Evolutionary conservation across 2,888 invertebrate species (phyloP).

Genomic region (Lochmaea crataegi): DNA sequence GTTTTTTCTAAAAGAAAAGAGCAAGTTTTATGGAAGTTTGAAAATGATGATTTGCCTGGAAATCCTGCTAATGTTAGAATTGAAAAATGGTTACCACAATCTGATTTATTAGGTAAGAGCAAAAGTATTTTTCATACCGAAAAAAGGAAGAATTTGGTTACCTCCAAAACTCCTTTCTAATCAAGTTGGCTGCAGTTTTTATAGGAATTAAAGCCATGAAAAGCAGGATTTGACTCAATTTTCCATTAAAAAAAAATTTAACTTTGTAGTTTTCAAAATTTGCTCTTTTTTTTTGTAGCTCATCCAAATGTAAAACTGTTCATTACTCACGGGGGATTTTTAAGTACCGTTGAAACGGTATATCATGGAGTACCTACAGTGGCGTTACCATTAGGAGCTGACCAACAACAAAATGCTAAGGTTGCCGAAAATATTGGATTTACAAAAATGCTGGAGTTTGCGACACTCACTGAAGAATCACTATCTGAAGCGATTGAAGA

Average conservation of each 20-base stretch:
- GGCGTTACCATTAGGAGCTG: background rate
- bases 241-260: too few relatives aligned
- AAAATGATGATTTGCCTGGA: slow-evolving; percentile 64
- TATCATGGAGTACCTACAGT: background rate
- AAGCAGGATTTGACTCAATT: too few relatives aligned
- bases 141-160: too few relatives aligned
- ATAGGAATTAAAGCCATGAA: too few relatives aligned
- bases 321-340: background rate
- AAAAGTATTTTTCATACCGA: too few relatives aligned
- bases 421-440: background rate
- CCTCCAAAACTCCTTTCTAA: too few relatives aligned
- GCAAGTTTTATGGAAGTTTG: slow-evolving; percentile 77
- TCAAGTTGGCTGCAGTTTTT: too few relatives aligned
- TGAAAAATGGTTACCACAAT: slow-evolving; percentile 53
- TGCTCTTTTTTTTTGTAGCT: background rate
- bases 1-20: slow-evolving; percentile 71
- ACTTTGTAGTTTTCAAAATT: too few relatives aligned
- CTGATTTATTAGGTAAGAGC: slow-evolving; percentile 52
- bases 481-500: background rate
- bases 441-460: background rate
- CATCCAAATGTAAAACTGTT: background rate
- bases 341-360: background rate
- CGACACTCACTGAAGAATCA: background rate
- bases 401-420: background rate
- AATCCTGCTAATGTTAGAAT: slow-evolving; percentile 61